A percentile compares a stretch with the other conserved stretches of the same genome.
These are phyloP conservation scores for Eudorcas thomsonii DNA, from an alignment of 2,113 vertebrate species.

Conservation along the genomic window DNA sequence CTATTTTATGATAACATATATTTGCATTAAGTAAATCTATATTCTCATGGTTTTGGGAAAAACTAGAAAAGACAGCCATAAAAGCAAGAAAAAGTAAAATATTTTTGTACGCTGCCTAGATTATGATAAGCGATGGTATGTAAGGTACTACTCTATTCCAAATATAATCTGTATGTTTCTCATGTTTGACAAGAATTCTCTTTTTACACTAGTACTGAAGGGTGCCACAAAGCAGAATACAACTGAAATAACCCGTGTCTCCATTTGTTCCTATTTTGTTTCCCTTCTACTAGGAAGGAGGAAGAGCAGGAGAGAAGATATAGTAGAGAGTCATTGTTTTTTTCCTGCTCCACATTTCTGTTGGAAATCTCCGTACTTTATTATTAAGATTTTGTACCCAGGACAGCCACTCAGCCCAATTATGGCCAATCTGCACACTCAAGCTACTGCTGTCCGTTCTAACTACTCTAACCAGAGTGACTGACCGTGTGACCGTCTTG, in stretches of 20 bases:
- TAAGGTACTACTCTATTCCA: conserved; percentile 27
- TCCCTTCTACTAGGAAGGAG: not conserved
- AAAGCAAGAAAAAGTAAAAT: conserved; percentile 27
- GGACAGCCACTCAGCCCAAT: not conserved
- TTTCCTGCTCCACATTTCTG: not conserved
- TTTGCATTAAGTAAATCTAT: not conserved
- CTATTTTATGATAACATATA: not conserved
- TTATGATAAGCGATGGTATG: not conserved
- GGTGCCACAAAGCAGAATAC: not conserved
- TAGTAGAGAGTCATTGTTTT: not conserved
- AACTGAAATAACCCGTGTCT: not conserved
- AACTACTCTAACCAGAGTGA: not conserved
- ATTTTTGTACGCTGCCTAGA: not conserved
- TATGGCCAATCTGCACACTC: too few relatives aligned
- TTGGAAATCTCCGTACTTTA: not conserved
- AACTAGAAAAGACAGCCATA: not conserved
- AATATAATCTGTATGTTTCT: conserved; percentile 21
- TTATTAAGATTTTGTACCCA: not conserved
- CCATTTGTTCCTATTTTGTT: not conserved
- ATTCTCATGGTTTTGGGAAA: not conserved
- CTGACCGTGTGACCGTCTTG: rapidly evolving
- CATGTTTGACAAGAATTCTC: not conserved
- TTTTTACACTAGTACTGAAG: not conserved
- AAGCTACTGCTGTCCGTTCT: not conserved
- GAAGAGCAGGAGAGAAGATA: not conserved